A percentile compares a stretch with the other conserved stretches of the same genome.
Conservation (phyloP, 2,888 invertebrate species). For the Tanypteryx hageni region DNA sequence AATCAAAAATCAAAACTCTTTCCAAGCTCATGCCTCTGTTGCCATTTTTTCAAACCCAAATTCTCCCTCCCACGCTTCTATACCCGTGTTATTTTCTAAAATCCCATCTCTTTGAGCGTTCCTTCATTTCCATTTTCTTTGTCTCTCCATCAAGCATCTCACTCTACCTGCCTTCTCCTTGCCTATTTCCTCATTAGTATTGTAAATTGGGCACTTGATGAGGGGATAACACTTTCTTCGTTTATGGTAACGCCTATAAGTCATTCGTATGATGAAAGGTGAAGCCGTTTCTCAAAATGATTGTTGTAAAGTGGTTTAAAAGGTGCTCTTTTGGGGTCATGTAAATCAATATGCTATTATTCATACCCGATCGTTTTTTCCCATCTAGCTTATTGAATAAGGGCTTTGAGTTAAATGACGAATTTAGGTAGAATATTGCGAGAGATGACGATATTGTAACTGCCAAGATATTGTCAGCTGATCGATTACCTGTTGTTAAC, state of each 20-base stretch:
- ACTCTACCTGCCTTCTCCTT: not conserved
- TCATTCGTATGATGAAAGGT: slow-evolving; percentile 4
- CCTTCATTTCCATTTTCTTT: not conserved
- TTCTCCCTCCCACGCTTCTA: not conserved
- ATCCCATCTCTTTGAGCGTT: not conserved
- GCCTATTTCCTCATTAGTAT: slow-evolving; percentile 3
- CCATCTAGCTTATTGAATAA: not conserved
- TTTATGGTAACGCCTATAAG: slow-evolving; percentile 15
- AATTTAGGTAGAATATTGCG: not conserved
- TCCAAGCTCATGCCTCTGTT: no score
- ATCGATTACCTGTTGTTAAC: not conserved
- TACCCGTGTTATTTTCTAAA: not conserved
- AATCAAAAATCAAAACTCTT: not conserved
- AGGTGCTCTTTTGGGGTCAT: slow-evolving; percentile 6
- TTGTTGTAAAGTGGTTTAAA: not conserved
- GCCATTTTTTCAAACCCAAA: no score
- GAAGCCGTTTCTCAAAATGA: slow-evolving; percentile 3
- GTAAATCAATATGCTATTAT: slow-evolving; percentile 28
- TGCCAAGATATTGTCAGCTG: not conserved
- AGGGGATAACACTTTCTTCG: not conserved
- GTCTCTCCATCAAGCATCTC: not conserved
- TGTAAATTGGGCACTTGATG: slow-evolving; percentile 18
- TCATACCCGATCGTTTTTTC: not conserved
- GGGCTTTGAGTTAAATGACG: not conserved
- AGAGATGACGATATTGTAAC: no score